Conservation (phyloP, 2,888 invertebrate genomes). For the Hydraecia micacea region DNA sequence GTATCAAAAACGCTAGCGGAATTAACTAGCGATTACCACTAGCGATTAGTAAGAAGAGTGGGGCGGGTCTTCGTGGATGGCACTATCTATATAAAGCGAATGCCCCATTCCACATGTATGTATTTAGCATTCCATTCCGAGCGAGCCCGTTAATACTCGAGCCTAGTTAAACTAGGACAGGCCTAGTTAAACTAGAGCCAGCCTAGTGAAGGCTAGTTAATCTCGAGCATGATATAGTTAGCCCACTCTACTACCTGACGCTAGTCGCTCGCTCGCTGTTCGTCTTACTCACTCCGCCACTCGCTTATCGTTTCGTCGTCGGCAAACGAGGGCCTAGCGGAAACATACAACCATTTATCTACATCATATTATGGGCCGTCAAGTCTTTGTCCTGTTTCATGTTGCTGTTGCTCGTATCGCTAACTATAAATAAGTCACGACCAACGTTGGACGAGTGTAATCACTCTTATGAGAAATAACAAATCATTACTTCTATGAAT, state of each 20-base stretch:
- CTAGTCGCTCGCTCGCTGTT: conserved; percentile 46
- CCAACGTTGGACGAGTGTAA: not conserved
- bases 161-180: not conserved
- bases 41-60: too few species aligned
- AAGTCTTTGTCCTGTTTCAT: not conserved
- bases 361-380: not conserved
- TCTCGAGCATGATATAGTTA: conserved; percentile 20
- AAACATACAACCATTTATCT: conserved; percentile 45
- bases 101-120: conserved; percentile 59
- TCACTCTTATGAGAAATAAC: not conserved
- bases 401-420: too few species aligned
- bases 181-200: conserved; percentile 2
- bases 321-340: conserved; percentile 57
- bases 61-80: too few species aligned
- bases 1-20: too few species aligned
- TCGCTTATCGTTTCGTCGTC: conserved; percentile 59
- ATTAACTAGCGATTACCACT: too few species aligned
- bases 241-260: conserved; percentile 57
- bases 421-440: conserved; percentile 2
- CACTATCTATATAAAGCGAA: conserved; percentile 42
- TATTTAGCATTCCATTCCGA: conserved; percentile 35
- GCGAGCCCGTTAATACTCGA: conserved; percentile 23
- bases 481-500: not conserved
- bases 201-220: conserved; percentile 7
- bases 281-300: conserved; percentile 49